Conservation (phyloP, 2,888 invertebrate species). For the Tenthredo mesomela region DNA sequence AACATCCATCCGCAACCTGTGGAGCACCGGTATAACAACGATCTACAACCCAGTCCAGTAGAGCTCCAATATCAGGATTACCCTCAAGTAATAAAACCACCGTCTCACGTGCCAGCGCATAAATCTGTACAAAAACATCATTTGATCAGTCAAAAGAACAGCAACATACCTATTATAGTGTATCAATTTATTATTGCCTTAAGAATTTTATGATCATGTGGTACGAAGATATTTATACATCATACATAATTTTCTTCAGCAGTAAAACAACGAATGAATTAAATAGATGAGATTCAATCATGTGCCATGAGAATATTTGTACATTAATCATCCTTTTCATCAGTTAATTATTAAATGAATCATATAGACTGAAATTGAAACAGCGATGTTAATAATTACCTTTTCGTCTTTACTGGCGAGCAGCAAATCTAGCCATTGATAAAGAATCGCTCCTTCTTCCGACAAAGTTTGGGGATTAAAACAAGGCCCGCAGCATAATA, state of each 20-base stretch:
- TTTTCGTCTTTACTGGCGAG: constrained; percentile 93
- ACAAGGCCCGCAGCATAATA: constrained; percentile 97
- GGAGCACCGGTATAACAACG: constrained; percentile 96
- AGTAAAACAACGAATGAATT: background rate
- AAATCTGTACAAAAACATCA: constrained; percentile 83
- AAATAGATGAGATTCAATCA: background rate
- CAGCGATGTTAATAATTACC: constrained; percentile 77
- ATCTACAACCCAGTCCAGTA: constrained; percentile 99
- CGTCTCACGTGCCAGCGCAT: constrained; percentile 94
- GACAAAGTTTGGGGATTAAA: constrained; percentile 92
- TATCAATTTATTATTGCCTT: background rate
- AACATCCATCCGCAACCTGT: constrained; percentile 97
- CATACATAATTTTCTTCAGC: background rate
- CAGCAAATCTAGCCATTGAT: constrained; percentile 96
- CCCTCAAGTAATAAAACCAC: constrained; percentile 96
- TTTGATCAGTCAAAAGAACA: background rate
- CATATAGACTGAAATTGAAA: background rate
- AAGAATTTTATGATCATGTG: background rate
- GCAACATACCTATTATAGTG: background rate
- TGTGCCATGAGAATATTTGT: background rate
- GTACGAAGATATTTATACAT: background rate
- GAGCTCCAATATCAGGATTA: constrained; percentile 94
- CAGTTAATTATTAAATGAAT: background rate
- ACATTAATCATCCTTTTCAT: background rate
- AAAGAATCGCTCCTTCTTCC: constrained; percentile 94